Evolutionary conservation across 2,888 invertebrate species (phyloP).

Genomic region (Hyposoter didymator): DNA sequence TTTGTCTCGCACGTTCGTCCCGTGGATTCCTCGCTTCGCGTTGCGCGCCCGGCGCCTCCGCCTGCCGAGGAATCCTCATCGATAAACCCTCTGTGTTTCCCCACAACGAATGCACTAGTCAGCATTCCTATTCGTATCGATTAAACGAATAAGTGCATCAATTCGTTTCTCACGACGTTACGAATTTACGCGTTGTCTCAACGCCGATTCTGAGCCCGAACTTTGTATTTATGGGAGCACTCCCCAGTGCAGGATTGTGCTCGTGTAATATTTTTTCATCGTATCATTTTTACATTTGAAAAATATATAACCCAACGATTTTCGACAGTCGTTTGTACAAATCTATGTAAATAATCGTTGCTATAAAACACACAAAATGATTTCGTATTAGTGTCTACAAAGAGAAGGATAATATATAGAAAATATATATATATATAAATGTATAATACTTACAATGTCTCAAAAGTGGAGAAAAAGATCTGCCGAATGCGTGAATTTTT

Average conservation of each 20-base stretch:
- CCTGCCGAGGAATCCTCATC: background rate
- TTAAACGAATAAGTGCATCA: slow-evolving; percentile 17
- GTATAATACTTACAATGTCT: slow-evolving; percentile 37
- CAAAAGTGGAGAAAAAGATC: slow-evolving; percentile 24
- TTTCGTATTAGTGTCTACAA: slow-evolving; percentile 68
- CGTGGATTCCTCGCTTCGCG: background rate
- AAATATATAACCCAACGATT: slow-evolving; percentile 18
- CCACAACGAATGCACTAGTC: slow-evolving; percentile 65
- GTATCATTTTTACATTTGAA: slow-evolving; percentile 50
- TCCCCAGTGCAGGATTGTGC: slow-evolving; percentile 39
- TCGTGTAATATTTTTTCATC: slow-evolving; percentile 71
- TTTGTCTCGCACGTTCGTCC: background rate
- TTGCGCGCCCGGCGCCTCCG: background rate
- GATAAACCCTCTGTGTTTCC: slow-evolving; percentile 6
- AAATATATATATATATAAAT: slow-evolving; percentile 58
- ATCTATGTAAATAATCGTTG: slow-evolving; percentile 77
- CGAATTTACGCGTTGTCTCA: slow-evolving; percentile 8
- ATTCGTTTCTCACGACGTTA: background rate
- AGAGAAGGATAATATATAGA: slow-evolving; percentile 71
- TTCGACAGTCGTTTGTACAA: slow-evolving; percentile 73
- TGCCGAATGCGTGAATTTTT: background rate
- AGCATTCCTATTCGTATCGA: slow-evolving; percentile 55
- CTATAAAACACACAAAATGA: slow-evolving; percentile 71
- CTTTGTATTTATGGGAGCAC: slow-evolving; percentile 36
- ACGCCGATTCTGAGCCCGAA: background rate